These are phyloP conservation scores for Thoracochromis brauschi DNA, from an alignment of 2,113 vertebrate genomes.

Conservation along the genomic window DNA sequence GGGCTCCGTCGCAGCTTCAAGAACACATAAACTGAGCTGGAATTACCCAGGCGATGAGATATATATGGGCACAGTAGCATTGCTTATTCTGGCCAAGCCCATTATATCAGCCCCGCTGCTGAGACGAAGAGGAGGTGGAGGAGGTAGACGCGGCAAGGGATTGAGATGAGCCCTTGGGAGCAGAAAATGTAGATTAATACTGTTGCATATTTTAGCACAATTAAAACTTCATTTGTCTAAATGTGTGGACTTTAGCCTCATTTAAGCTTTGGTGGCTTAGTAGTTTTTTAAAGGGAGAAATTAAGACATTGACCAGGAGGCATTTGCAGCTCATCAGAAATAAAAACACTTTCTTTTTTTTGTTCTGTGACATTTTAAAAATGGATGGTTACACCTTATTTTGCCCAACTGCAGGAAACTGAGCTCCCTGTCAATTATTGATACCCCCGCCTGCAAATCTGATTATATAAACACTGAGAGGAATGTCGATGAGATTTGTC, in stretches of 20 bases:
- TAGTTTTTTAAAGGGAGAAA: constrained; percentile 29
- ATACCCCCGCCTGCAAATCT: not conserved
- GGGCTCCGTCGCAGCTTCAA: constrained; percentile 21
- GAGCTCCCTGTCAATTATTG: constrained; percentile 53
- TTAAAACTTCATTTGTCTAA: constrained; percentile 74
- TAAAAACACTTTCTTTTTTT: not conserved
- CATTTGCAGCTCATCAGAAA: not conserved
- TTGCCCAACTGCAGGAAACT: constrained; percentile 1
- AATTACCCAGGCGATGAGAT: constrained; percentile 62
- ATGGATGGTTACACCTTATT: constrained; percentile 36
- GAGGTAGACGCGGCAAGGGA: not conserved
- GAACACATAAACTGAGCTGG: constrained; percentile 55
- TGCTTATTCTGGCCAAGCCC: constrained; percentile 58
- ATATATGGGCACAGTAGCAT: constrained; percentile 39
- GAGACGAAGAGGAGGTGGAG: constrained; percentile 7
- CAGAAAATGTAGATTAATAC: constrained; percentile 50
- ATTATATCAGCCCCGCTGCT: constrained; percentile 46
- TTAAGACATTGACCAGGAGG: constrained; percentile 10
- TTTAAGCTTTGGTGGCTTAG: constrained; percentile 56
- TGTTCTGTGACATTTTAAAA: constrained; percentile 7
- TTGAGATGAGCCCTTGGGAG: constrained; percentile 52
- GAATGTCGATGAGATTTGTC: constrained; percentile 42
- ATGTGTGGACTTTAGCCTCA: constrained; percentile 68
- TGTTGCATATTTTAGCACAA: constrained; percentile 63
- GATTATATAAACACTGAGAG: constrained; percentile 35